A percentile compares a stretch with the other conserved stretches of the same genome.
Evolutionary conservation across 2,888 invertebrate species (phyloP).

Genomic region (Drosophila maculinotata): DNA sequence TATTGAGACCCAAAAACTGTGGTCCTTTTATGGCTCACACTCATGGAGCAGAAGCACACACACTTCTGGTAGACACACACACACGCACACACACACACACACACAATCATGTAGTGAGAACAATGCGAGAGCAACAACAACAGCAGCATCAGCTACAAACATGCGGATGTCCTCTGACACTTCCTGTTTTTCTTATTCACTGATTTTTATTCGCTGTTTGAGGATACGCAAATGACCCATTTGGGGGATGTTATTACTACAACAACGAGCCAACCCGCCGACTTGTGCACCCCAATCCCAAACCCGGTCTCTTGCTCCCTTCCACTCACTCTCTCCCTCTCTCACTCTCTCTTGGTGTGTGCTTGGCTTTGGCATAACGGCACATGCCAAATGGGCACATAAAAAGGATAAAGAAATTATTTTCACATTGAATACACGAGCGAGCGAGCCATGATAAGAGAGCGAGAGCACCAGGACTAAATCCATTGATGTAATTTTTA

Average conservation of each 20-base stretch:
- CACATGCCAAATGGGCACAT: conserved; percentile 84
- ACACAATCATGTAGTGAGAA: conserved; percentile 35
- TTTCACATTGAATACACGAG: conserved; percentile 82
- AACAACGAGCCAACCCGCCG: conserved; percentile 61
- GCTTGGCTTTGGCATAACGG: conserved; percentile 73
- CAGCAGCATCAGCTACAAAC: conserved; percentile 61
- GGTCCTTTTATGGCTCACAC: conserved; percentile 67
- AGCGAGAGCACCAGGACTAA: conserved; percentile 45
- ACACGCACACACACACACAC: conserved; percentile 5
- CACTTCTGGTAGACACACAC: conserved; percentile 3
- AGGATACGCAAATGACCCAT: conserved; percentile 85
- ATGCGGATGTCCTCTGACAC: conserved; percentile 83
- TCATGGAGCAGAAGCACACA: conserved; percentile 14
- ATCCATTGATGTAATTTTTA: conserved; percentile 76
- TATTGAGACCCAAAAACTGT: conserved; percentile 68
- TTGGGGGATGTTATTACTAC: conserved; percentile 85
- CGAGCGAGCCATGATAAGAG: conserved; percentile 56
- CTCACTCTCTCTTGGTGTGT: conserved; percentile 1
- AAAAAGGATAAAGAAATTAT: conserved; percentile 85
- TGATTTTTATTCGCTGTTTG: conserved; percentile 85
- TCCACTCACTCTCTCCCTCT: background rate
- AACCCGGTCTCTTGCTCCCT: background rate
- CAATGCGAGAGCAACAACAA: conserved; percentile 43
- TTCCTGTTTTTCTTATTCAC: conserved; percentile 84
- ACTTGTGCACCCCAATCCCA: conserved; percentile 42